Evolutionary conservation across 1,140 invertebrate species (phyloP).

Genomic region (Araneus ventricosus): DNA sequence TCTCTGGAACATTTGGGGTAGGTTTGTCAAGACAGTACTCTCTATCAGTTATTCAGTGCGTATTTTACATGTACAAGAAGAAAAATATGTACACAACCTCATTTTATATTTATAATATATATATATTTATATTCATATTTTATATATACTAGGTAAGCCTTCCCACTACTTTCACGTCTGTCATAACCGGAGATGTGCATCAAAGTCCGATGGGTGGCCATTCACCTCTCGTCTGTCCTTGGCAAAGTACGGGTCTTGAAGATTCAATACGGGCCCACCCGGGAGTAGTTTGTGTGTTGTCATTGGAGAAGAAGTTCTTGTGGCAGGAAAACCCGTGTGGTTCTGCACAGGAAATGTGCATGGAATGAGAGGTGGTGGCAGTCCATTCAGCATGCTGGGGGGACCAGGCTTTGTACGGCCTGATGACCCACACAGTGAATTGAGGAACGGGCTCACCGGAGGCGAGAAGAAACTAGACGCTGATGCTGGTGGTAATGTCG

Average conservation of each 20-base stretch:
- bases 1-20: slow-evolving; percentile 65
- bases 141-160: slow-evolving; percentile 12
- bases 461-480: slow-evolving; percentile 68
- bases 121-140: slow-evolving; percentile 37
- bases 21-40: slow-evolving; percentile 57
- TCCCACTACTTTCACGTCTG: slow-evolving; percentile 42
- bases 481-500: slow-evolving; percentile 49
- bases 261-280: slow-evolving; percentile 1
- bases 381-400: slow-evolving; percentile 68
- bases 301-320: slow-evolving; percentile 68
- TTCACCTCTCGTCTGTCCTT: slow-evolving; percentile 71
- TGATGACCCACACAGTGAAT: slow-evolving; percentile 10
- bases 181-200: slow-evolving; percentile 72
- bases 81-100: slow-evolving; percentile 71
- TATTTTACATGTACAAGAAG: slow-evolving; percentile 72
- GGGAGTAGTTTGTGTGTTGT: slow-evolving; percentile 51
- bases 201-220: slow-evolving; percentile 69
- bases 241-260: slow-evolving; percentile 40
- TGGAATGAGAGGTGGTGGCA: slow-evolving; percentile 73
- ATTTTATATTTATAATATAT: slow-evolving; percentile 53
- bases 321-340: slow-evolving; percentile 22
- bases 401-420: slow-evolving; percentile 40
- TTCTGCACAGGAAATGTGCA: slow-evolving; percentile 73
- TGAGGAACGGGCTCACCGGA: slow-evolving; percentile 63
- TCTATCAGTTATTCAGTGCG: slow-evolving; percentile 53